Evolutionary conservation across 2,797 vertebrate genomes (phyloP).

Genomic region (Manis javanica): DNA sequence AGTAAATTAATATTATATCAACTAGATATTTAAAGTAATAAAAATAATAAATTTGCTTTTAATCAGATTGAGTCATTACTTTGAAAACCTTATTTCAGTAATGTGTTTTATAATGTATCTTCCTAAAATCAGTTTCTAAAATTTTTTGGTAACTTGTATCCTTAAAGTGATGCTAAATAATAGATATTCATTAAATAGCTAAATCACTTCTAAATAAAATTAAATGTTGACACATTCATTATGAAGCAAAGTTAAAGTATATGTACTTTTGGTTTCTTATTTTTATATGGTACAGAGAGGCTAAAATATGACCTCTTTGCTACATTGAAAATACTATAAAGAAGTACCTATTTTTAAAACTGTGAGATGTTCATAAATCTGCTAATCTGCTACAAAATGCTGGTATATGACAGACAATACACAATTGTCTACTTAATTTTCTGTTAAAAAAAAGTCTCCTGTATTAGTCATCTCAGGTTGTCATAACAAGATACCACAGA

Average conservation of each 20-base stretch:
- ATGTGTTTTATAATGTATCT: not conserved
- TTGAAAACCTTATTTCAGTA: not conserved
- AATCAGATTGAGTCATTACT: constrained; percentile 19
- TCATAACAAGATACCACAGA: not conserved
- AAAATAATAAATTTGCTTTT: not conserved
- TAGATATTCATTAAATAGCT: not conserved
- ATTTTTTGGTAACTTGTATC: not conserved
- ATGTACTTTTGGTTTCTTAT: not conserved
- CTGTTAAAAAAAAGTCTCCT: not conserved
- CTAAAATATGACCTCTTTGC: not conserved
- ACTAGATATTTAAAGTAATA: not conserved
- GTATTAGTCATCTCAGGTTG: not conserved
- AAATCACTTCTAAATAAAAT: not conserved
- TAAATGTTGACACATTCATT: not conserved
- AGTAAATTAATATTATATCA: not conserved
- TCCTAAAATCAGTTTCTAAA: not conserved
- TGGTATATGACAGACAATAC: not conserved
- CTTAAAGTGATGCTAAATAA: not conserved
- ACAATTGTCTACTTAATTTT: not conserved
- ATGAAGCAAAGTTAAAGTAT: not conserved
- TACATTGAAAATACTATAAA: not conserved
- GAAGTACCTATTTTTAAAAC: constrained; percentile 19
- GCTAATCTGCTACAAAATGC: constrained; percentile 10
- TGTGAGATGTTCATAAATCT: not conserved
- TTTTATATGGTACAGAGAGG: not conserved